phyloP scores from a whole-genome alignment of 2,888 invertebrate species.

The Rhorus exstirpatorius region DNA sequence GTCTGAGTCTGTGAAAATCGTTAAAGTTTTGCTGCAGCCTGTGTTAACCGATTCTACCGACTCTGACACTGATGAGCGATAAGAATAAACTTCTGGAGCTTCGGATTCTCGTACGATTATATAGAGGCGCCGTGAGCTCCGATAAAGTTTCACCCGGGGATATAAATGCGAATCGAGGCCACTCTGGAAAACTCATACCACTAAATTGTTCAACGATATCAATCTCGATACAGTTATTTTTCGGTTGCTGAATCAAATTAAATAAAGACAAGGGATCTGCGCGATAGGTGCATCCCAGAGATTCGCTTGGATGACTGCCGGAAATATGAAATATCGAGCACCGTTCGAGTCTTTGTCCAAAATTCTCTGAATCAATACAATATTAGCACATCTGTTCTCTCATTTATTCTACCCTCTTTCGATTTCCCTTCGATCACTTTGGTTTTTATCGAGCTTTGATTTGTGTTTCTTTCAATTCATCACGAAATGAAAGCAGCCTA shows the following conservation, averaged over 20 bases:
- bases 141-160: conserved; percentile 39
- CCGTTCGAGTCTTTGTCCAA: no score
- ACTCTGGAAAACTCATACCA: conserved; percentile 6
- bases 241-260: background rate
- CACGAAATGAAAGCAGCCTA: background rate
- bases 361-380: no score
- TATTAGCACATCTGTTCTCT: no score
- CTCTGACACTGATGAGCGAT: conserved; percentile 63
- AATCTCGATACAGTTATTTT: background rate
- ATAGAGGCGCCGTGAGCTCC: conserved; percentile 1
- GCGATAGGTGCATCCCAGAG: background rate
- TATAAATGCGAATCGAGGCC: conserved; percentile 21
- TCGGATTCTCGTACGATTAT: conserved; percentile 32
- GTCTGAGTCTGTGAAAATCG: conserved; percentile 37
- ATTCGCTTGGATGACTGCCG: background rate
- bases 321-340: background rate
- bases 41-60: conserved; percentile 50
- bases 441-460: no score
- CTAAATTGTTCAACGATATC: background rate
- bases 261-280: background rate
- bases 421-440: no score
- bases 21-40: conserved; percentile 50
- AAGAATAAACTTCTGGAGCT: conserved; percentile 63
- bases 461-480: no score
- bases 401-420: no score